Conservation (phyloP, 2,888 invertebrate species). For the Patella ulyssiponensis region DNA sequence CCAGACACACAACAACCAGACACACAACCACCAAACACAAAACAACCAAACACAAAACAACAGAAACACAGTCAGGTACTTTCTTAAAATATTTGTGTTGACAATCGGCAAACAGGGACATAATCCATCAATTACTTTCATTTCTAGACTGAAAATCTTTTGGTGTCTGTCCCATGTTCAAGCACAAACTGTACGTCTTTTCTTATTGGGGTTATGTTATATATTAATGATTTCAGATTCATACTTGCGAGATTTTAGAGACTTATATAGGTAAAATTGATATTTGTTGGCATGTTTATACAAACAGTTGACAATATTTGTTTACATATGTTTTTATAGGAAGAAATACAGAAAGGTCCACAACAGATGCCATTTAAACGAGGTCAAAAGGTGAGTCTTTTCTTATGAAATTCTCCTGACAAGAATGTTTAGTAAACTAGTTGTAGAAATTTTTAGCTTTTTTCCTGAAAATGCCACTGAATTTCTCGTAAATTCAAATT, state of each 20-base stretch:
- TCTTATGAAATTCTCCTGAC: background rate
- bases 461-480: too few relatives aligned
- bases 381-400: conserved; percentile 57
- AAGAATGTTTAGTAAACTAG: too few relatives aligned
- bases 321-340: background rate
- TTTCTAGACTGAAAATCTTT: too few relatives aligned
- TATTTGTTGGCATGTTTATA: background rate
- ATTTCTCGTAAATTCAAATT: too few relatives aligned
- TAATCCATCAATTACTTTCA: too few relatives aligned
- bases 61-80: conserved; percentile 18
- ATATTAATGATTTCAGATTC: too few relatives aligned
- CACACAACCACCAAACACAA: background rate
- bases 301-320: background rate
- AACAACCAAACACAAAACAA: conserved; percentile 16
- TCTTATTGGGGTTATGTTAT: too few relatives aligned
- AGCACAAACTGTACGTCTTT: too few relatives aligned
- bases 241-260: too few relatives aligned
- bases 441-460: too few relatives aligned
- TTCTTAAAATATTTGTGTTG: background rate
- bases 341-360: background rate
- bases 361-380: conserved; percentile 44
- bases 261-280: too few relatives aligned
- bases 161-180: too few relatives aligned
- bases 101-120: background rate
- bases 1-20: background rate